A percentile compares a stretch with the other conserved stretches of the same genome.
Conservation (phyloP, 2,797 vertebrate genomes). For the Tinamus major region DNA sequence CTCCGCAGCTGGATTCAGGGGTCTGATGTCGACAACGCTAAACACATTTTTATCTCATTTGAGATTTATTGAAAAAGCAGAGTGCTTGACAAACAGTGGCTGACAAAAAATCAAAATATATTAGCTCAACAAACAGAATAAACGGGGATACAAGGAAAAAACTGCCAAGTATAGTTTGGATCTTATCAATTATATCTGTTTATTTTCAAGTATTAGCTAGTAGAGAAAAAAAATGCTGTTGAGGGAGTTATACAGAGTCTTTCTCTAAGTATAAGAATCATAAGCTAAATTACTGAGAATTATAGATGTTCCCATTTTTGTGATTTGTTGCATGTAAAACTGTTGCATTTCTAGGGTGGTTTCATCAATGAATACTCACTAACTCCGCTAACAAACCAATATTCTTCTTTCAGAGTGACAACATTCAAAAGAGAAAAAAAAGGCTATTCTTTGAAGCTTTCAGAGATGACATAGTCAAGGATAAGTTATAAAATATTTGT, state of each 20-base stretch:
- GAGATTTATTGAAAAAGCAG: constrained; percentile 57
- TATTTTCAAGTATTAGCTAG: neutral
- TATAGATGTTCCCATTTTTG: neutral
- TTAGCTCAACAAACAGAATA: constrained; percentile 14
- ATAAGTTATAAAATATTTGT: neutral
- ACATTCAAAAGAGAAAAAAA: neutral
- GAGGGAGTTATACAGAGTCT: neutral
- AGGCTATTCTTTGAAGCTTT: neutral
- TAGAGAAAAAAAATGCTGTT: neutral
- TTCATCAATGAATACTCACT: neutral
- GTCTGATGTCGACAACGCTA: constrained; percentile 63
- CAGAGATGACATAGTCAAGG: neutral
- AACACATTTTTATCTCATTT: constrained; percentile 61
- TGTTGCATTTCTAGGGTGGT: neutral
- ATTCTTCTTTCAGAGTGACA: neutral
- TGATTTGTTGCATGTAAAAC: neutral
- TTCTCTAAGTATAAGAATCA: neutral
- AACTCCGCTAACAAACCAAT: neutral
- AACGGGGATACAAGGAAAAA: neutral
- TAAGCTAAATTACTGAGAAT: neutral
- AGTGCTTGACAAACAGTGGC: constrained; percentile 28
- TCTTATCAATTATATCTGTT: neutral
- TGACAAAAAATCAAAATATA: constrained; percentile 19
- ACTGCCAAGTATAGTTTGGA: neutral
- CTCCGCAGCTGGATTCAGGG: constrained; percentile 72